Percentiles rank a stretch among this genome's conserved stretches.
Conservation (phyloP, 2,113 vertebrate genomes). For the Excalfactoria chinensis region DNA sequence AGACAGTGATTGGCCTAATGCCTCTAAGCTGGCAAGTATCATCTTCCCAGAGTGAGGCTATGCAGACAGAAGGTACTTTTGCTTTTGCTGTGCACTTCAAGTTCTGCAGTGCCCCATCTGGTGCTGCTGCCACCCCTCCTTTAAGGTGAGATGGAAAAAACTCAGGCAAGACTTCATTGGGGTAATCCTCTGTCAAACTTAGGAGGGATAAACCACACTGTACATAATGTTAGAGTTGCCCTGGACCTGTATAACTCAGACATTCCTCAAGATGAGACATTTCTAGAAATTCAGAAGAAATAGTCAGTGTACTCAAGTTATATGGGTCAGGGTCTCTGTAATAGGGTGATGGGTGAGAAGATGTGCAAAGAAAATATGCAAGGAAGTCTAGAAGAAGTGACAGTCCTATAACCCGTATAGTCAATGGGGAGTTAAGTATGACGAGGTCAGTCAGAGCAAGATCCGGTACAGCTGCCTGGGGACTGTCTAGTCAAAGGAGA, state of each 20-base stretch:
- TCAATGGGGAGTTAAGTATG: neutral
- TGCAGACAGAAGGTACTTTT: neutral
- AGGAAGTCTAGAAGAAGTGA: neutral
- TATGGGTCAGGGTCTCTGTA: neutral
- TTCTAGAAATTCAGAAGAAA: neutral
- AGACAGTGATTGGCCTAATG: neutral
- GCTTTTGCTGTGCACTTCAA: neutral
- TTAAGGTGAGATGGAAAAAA: neutral
- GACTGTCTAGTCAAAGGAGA: neutral
- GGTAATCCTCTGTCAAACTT: neutral
- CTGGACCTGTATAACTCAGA: neutral
- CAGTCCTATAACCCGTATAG: neutral
- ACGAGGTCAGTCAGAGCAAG: neutral
- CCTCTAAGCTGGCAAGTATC: neutral
- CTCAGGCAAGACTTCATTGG: neutral
- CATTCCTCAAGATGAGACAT: neutral
- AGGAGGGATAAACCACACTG: neutral
- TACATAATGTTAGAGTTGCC: neutral
- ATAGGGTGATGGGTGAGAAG: rapidly evolving
- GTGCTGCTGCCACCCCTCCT: neutral
- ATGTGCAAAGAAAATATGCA: neutral
- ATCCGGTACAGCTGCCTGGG: neutral
- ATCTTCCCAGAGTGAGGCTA: neutral
- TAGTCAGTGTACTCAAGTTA: neutral
- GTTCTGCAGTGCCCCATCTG: neutral